These are phyloP conservation scores for Chelon auratus DNA, from an alignment of 2,797 vertebrate genomes.

Conservation along the genomic window DNA sequence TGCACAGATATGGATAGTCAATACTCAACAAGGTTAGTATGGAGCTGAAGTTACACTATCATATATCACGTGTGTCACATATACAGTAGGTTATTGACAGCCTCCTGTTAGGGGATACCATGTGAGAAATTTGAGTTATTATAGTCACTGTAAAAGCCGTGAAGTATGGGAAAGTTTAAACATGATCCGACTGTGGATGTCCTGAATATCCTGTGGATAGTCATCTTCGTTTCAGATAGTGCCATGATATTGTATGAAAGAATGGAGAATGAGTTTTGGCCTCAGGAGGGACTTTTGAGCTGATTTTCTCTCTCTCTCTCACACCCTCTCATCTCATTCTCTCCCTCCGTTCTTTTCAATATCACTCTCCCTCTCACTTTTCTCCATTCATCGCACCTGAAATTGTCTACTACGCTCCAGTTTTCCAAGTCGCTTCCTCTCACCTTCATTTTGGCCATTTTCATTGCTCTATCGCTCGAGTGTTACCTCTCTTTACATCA, in stretches of 20 bases:
- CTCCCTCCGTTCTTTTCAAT: slow-evolving; percentile 50
- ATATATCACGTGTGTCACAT: slow-evolving; percentile 69
- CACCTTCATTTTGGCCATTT: slow-evolving; percentile 26
- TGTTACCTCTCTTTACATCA: slow-evolving; percentile 10
- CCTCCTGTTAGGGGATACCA: slow-evolving; percentile 67
- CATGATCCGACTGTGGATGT: slow-evolving; percentile 61
- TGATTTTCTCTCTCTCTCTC: slow-evolving; percentile 35
- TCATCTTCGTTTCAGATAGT: slow-evolving; percentile 47
- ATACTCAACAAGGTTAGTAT: slow-evolving; percentile 66
- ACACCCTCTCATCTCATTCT: slow-evolving; percentile 21
- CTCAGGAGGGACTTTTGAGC: slow-evolving; percentile 65
- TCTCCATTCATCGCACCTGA: slow-evolving; percentile 62
- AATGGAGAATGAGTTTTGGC: slow-evolving; percentile 61
- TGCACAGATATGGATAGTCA: slow-evolving; percentile 67
- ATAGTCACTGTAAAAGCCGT: slow-evolving; percentile 57
- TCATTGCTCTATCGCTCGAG: slow-evolving; percentile 6
- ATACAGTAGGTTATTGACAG: slow-evolving; percentile 70
- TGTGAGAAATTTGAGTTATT: slow-evolving; percentile 57
- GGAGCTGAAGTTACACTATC: slow-evolving; percentile 72
- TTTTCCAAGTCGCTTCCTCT: slow-evolving; percentile 41
- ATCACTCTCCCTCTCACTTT: slow-evolving; percentile 56
- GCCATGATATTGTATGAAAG: slow-evolving; percentile 63
- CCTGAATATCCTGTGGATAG: slow-evolving; percentile 56
- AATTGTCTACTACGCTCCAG: slow-evolving; percentile 48
- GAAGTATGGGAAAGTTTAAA: slow-evolving; percentile 70